Conservation (phyloP, 2,888 invertebrate genomes). For the Acholoe squamosa region DNA sequence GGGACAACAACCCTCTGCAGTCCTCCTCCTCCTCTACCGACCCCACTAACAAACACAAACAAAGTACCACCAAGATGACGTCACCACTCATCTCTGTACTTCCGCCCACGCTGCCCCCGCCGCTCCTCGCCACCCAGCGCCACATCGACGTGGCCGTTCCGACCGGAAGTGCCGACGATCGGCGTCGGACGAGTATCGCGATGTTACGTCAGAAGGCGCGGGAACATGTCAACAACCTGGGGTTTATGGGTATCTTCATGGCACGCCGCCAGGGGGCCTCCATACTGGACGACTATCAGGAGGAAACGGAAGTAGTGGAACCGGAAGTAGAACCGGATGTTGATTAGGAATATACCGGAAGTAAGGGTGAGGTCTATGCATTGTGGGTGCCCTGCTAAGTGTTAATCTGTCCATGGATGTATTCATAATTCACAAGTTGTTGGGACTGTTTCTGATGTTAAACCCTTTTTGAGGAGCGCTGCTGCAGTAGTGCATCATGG, state of each 20-base stretch:
- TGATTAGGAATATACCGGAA: too few species aligned
- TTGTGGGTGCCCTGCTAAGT: too few species aligned
- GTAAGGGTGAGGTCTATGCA: too few species aligned
- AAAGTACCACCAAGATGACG: neutral
- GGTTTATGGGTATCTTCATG: slow-evolving; percentile 63
- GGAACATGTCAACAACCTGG: slow-evolving; percentile 53
- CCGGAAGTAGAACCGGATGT: neutral
- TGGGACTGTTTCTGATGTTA: too few species aligned
- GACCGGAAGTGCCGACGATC: slow-evolving; percentile 46
- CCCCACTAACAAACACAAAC: neutral
- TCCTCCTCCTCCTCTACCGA: slow-evolving; percentile 1
- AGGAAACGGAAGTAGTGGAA: neutral
- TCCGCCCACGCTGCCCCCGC: slow-evolving; percentile 61
- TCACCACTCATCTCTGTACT: slow-evolving; percentile 60
- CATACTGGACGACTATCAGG: neutral
- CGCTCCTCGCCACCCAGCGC: neutral
- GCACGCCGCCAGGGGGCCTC: slow-evolving; percentile 37
- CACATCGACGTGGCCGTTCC: neutral
- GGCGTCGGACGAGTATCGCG: slow-evolving; percentile 60
- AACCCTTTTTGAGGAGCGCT: too few species aligned
- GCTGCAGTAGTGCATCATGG: too few species aligned
- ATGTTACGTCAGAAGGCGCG: slow-evolving; percentile 59
- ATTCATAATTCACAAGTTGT: too few species aligned
- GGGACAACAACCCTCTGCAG: neutral
- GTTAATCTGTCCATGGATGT: too few species aligned